Conservation (phyloP, 2,888 invertebrate species). For the Clivina fossor region DNA sequence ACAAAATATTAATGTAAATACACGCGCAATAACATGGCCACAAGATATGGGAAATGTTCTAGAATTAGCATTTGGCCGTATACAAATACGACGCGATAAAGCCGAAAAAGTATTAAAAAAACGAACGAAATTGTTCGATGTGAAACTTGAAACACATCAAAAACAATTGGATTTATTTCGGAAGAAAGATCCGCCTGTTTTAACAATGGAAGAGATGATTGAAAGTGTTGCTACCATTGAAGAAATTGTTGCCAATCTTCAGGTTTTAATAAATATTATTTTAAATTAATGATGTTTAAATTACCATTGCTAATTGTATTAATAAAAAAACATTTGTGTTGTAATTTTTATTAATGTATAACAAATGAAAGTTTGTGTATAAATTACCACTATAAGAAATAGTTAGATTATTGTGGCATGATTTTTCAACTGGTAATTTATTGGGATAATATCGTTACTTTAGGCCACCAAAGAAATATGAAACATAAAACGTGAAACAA, state of each 20-base stretch:
- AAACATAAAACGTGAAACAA: no score
- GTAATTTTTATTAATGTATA: no score
- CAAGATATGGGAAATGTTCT: conserved; percentile 87
- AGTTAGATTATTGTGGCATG: no score
- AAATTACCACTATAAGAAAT: no score
- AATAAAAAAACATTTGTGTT: background rate
- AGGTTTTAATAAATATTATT: conserved; percentile 40
- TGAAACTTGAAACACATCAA: conserved; percentile 68
- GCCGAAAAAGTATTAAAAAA: conserved; percentile 73
- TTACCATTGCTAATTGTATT: background rate
- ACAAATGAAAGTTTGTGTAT: no score
- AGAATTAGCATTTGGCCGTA: conserved; percentile 73
- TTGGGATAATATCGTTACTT: no score
- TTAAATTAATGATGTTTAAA: background rate
- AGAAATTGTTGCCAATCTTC: conserved; percentile 65
- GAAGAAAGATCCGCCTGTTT: conserved; percentile 76
- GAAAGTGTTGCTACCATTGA: conserved; percentile 75
- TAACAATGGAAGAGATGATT: conserved; percentile 83
- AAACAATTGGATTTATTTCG: conserved; percentile 75
- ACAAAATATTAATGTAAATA: conserved; percentile 84
- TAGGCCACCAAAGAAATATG: no score
- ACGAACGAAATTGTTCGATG: conserved; percentile 66
- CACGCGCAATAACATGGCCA: conserved; percentile 88
- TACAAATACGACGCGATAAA: conserved; percentile 74
- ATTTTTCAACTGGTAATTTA: no score